Evolutionary conservation across 1,140 invertebrate genomes (phyloP).

Genomic region (Drosophila parvula): DNA sequence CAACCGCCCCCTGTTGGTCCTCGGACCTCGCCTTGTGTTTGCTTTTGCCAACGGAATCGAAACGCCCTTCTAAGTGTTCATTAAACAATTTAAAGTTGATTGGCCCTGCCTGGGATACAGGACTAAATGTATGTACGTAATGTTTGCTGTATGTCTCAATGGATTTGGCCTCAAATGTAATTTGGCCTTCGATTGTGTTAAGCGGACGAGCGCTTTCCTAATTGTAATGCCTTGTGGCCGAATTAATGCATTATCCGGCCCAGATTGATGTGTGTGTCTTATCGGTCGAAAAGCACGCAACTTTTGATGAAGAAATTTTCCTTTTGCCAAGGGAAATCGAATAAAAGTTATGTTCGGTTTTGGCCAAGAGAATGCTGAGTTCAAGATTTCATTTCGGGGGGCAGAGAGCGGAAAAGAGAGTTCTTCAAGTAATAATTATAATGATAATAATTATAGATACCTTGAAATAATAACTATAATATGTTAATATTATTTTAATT

Average conservation of each 20-base stretch:
- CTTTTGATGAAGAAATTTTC: constrained; percentile 8
- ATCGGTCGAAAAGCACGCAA: background rate
- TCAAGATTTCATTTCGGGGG: no score
- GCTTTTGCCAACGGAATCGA: constrained; percentile 37
- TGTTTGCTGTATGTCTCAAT: constrained; percentile 14
- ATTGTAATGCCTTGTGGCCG: constrained; percentile 38
- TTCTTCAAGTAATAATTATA: background rate
- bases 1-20: background rate
- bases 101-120: constrained; percentile 19
- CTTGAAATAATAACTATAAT: no score
- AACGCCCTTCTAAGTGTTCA: constrained; percentile 67
- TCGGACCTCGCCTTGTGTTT: constrained; percentile 1
- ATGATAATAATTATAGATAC: background rate
- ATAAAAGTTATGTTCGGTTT: background rate
- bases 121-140: background rate
- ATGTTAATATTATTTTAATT: no score
- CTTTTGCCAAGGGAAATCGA: constrained; percentile 2
- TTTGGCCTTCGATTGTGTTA: constrained; percentile 34
- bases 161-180: constrained; percentile 25
- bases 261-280: constrained; percentile 21
- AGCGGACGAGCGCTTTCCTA: constrained; percentile 30
- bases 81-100: constrained; percentile 75
- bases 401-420: background rate
- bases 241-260: constrained; percentile 31
- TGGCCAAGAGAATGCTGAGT: background rate